These are phyloP conservation scores for Brevimyrus niger DNA, from an alignment of 2,113 vertebrate genomes.

Conservation along the genomic window DNA sequence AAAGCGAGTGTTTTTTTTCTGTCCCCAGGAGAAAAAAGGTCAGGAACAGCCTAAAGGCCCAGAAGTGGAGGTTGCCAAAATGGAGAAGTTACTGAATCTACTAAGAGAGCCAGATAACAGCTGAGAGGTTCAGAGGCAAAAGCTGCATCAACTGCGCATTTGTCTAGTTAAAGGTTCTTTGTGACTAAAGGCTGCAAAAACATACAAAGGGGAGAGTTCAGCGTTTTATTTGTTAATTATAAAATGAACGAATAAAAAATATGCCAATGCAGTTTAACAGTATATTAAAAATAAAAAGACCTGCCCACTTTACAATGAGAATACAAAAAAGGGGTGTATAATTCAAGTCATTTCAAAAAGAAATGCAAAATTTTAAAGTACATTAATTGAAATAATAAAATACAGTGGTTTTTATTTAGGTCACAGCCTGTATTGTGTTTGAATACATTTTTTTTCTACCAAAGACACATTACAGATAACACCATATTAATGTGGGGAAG, in stretches of 20 bases:
- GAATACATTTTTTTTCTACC: background rate
- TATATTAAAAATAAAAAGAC: slow-evolving; percentile 2
- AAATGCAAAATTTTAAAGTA: slow-evolving; percentile 8
- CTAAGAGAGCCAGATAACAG: slow-evolving; percentile 57
- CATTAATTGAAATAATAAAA: background rate
- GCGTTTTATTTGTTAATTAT: background rate
- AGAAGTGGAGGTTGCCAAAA: slow-evolving; percentile 75
- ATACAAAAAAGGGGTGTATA: background rate
- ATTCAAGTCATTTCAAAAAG: background rate
- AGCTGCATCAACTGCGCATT: background rate
- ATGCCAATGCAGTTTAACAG: slow-evolving; percentile 8
- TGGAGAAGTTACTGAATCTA: slow-evolving; percentile 82
- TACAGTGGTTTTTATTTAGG: background rate
- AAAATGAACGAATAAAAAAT: background rate
- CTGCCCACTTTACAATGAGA: background rate
- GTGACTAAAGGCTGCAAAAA: background rate
- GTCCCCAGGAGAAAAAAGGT: slow-evolving; percentile 75
- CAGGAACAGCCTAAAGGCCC: slow-evolving; percentile 72
- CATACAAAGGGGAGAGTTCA: background rate
- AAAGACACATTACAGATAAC: slow-evolving; percentile 10
- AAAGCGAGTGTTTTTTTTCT: background rate
- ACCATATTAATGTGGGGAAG: background rate
- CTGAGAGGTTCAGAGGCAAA: background rate
- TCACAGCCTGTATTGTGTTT: slow-evolving; percentile 2
- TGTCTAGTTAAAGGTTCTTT: slow-evolving; percentile 26